Base-by-base conservation (phyloP, 2,888 invertebrate genomes). In the Caenorhabditis macrosperma region DNA sequence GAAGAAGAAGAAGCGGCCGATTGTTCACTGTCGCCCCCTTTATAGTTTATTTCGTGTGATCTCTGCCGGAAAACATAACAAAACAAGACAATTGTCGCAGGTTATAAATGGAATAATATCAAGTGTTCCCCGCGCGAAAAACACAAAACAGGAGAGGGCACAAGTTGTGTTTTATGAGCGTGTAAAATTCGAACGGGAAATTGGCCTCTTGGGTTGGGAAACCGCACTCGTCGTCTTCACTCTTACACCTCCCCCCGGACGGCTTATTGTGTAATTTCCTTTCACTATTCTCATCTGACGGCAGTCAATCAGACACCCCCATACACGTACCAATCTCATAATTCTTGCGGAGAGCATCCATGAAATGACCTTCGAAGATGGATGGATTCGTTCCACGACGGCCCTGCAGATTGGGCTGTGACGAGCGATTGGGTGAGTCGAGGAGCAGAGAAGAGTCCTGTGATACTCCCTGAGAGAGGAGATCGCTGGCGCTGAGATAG, bases 371-470 rank as follows among this genome's bases (percentile, higher is more conserved):
- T 15, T 74, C 79, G 50, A 74, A 74, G 22, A 74, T 48, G 9
- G 74, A 79, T 30, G 79, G 74, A 64, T 72, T 74, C 28, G 78
- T 74, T 28, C 68, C 78, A 9, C 79, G 55, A 20, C 79, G 55
- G 22, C 33, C 38, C 15, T 46, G 41, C 24, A 71, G 26, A 50
- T 64, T 74, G 1, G 74, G 63, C 22, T 72, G 71, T 2, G 71
- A 72, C 2, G 63, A 33, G 1, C 63, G 54, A 24, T 48, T 48
- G n/a, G 68, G 59, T 1, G 60, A 69, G 52, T 60, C 60, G 17
- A 69, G 26, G 7, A 59, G 50, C 22, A 30, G 55, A 0, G 35
- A 20, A 1, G 69, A 48, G 20, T 66, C 66, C 20, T 44, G 44
- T 44, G 44, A 1, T 44, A 59, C 46, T 26, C 33, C 55, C 41